phyloP scores from a whole-genome alignment of 2,888 invertebrate species.

The Entomobrya multifasciata region DNA sequence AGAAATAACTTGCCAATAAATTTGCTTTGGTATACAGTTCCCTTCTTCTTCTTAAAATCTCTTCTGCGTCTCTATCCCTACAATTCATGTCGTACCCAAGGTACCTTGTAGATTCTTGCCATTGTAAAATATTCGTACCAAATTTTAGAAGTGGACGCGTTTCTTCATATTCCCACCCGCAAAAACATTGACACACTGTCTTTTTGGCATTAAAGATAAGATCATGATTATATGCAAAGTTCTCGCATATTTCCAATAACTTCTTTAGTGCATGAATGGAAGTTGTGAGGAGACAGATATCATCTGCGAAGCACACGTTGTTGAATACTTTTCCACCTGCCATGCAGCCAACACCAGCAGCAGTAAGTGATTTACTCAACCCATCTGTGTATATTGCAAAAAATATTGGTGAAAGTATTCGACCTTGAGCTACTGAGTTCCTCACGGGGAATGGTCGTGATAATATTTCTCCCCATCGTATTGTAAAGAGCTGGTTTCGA shows the following conservation, averaged over 20 bases:
- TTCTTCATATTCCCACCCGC: background rate
- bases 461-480: background rate
- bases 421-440: conserved; percentile 14
- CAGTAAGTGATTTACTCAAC: background rate
- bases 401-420: background rate
- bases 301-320: background rate
- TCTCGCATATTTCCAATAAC: conserved; percentile 27
- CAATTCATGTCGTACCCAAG: conserved; percentile 17
- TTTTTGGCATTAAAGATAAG: conserved; percentile 46
- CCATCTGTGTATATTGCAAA: conserved; percentile 9
- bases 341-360: background rate
- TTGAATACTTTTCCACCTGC: background rate
- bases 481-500: background rate
- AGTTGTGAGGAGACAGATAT: background rate
- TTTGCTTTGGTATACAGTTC: background rate
- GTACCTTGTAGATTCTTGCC: background rate
- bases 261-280: conserved; percentile 21
- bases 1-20: background rate
- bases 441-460: conserved; percentile 32
- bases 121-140: background rate
- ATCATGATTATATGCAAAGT: conserved; percentile 1
- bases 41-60: background rate
- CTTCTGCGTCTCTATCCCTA: background rate
- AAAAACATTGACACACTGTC: conserved; percentile 42
- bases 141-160: conserved; percentile 13